Evolutionary conservation across 2,888 invertebrate species (phyloP).

Genomic region (Autographa pulchrina): DNA sequence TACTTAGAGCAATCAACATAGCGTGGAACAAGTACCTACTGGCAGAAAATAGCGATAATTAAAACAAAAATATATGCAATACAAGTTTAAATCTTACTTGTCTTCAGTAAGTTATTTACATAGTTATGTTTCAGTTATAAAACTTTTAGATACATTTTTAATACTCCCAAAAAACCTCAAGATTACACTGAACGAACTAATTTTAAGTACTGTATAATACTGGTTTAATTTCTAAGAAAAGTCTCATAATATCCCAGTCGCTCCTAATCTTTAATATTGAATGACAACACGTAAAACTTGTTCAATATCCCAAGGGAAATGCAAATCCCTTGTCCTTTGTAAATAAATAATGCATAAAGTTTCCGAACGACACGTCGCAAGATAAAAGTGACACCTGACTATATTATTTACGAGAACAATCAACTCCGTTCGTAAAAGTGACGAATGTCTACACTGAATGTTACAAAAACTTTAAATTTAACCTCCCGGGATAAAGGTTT

Average conservation of each 20-base stretch:
- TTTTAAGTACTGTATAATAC: conserved; percentile 61
- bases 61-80: conserved; percentile 25
- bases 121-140: conserved; percentile 3
- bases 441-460: neutral
- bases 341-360: conserved; percentile 81
- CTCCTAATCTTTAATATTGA: conserved; percentile 79
- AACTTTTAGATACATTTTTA: conserved; percentile 17
- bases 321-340: conserved; percentile 76
- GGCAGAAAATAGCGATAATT: neutral
- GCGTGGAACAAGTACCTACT: neutral
- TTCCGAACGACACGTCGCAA: conserved; percentile 38
- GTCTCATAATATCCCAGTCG: conserved; percentile 67
- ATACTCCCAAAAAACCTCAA: conserved; percentile 28
- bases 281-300: conserved; percentile 83
- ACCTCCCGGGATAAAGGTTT: neutral
- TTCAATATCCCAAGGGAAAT: conserved; percentile 79
- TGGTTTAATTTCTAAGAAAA: conserved; percentile 68
- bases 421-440: conserved; percentile 45
- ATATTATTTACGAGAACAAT: conserved; percentile 57
- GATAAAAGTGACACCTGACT: conserved; percentile 56
- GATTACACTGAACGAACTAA: conserved; percentile 67
- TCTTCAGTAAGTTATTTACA: conserved; percentile 22
- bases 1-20: conserved; percentile 1
- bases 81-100: conserved; percentile 15
- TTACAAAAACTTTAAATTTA: neutral